Conservation (phyloP, 1,140 invertebrate genomes). For the Nasonia vitripennis region DNA sequence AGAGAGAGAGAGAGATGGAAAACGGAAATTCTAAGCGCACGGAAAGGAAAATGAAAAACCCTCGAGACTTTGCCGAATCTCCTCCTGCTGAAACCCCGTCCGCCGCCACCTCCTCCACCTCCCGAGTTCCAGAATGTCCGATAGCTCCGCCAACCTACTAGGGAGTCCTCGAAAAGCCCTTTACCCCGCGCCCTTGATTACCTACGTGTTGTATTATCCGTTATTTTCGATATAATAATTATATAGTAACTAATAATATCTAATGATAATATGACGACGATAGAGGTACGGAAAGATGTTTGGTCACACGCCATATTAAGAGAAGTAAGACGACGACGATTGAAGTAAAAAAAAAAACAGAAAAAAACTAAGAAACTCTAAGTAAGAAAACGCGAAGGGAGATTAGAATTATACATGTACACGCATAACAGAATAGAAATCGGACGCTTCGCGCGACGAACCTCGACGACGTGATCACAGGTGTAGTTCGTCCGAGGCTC, state of each 20-base stretch:
- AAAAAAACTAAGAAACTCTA: neutral
- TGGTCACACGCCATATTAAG: constrained; percentile 67
- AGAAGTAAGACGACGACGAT: constrained; percentile 46
- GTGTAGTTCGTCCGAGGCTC: constrained; percentile 25
- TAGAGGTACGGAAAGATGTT: constrained; percentile 74
- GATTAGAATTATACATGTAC: constrained; percentile 61
- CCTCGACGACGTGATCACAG: constrained; percentile 29
- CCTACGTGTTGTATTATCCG: constrained; percentile 76
- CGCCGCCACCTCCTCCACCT: constrained; percentile 8
- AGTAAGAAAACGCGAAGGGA: constrained; percentile 54
- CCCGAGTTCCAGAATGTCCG: constrained; percentile 22
- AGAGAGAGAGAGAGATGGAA: constrained; percentile 7
- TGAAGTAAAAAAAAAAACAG: constrained; percentile 9
- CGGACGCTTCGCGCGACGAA: constrained; percentile 55
- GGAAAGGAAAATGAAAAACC: constrained; percentile 10
- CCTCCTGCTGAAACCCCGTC: constrained; percentile 14
- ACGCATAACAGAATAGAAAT: constrained; percentile 58
- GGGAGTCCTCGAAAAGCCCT: neutral
- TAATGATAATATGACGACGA: constrained; percentile 76
- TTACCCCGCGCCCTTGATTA: constrained; percentile 64
- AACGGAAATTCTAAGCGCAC: constrained; percentile 23
- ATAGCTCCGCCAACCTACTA: neutral
- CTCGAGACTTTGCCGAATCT: constrained; percentile 21
- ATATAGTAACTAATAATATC: constrained; percentile 75
- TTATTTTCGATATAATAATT: constrained; percentile 76